Conservation (phyloP, 2,888 invertebrate genomes). For the Mylabris sibirica region DNA sequence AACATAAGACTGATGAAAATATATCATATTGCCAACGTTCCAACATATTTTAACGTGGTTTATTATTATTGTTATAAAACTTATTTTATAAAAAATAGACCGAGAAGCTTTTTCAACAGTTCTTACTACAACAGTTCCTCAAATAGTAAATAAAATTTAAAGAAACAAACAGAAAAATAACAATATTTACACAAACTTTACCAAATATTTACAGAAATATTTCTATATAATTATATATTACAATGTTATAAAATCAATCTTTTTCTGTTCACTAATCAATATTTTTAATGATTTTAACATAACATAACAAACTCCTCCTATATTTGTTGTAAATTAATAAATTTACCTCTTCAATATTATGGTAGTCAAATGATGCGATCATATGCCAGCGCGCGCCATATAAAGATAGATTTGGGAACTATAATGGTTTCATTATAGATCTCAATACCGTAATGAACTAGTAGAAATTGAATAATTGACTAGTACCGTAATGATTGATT, state of each 20-base stretch:
- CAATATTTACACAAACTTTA: conserved; percentile 56
- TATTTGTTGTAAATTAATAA: not conserved
- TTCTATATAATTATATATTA: conserved; percentile 40
- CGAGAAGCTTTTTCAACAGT: conserved; percentile 37
- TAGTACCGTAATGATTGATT: too few relatives aligned
- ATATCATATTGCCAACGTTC: conserved; percentile 60
- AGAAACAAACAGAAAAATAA: conserved; percentile 41
- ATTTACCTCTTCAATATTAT: not conserved
- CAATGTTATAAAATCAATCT: not conserved
- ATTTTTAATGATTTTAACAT: too few relatives aligned
- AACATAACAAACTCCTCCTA: not conserved
- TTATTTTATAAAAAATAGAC: conserved; percentile 26
- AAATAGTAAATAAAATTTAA: conserved; percentile 34
- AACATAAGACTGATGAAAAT: conserved; percentile 58
- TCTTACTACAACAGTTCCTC: conserved; percentile 60
- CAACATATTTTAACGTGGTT: conserved; percentile 23
- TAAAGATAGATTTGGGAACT: too few relatives aligned
- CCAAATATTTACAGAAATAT: conserved; percentile 56
- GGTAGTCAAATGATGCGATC: not conserved
- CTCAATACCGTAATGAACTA: too few relatives aligned
- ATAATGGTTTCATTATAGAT: too few relatives aligned
- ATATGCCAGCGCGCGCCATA: too few relatives aligned
- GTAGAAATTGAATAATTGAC: too few relatives aligned
- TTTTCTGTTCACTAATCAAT: not conserved
- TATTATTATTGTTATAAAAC: conserved; percentile 14